Evolutionary conservation across 2,113 vertebrate species (phyloP), one percentile per base, ranked within the genome.

Genomic region (Hemibagrus wyckioides): DNA sequence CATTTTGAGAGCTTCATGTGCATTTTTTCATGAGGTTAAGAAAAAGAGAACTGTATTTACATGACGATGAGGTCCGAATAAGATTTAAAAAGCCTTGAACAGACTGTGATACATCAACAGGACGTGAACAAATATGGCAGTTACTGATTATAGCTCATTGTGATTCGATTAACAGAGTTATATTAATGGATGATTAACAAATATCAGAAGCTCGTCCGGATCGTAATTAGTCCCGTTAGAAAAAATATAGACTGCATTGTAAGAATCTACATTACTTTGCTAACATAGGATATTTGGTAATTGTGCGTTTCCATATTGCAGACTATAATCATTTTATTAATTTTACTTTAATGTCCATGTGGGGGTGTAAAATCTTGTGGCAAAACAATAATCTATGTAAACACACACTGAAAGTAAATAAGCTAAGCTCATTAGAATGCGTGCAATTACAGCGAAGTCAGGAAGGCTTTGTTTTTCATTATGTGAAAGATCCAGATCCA

Each of bases 371-470:
- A 80, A 57, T 57, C 79, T 57, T 80, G 39, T 69, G 77, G 48
- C 28, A 75, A 57, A 73, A 23, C 52, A 36, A 50, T 36, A 75
- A 44, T 30, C 52, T n/a, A 30, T 48, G n/a, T n/a, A 82, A 59
- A 86, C 25, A 39, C 13, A 39, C 41, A n/a, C 41, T 67, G 39
- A 65, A 87, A 82, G 39, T 6, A 87, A 82, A 82, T 41, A 73
- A 83, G 61, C 59, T 65, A 30, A 82, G 48, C 67, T 50, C 36
- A 57, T 28, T 33, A 39, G 15, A 4, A 86, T 28, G 25, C 1
- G 0, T 19, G 15, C 80, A 50, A 75, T 33, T 28, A 59, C 10
- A 50, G 86, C 54, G n/a, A 61, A 33, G 59, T 48, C 48, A 80
- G 79, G 11, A 59, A 39, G 23, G 79, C 21, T 81, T 77, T 77